A percentile compares a stretch with the other conserved stretches of the same genome.
phyloP scores from a whole-genome alignment of 2,113 vertebrate genomes.

The Gavialis gangeticus region DNA sequence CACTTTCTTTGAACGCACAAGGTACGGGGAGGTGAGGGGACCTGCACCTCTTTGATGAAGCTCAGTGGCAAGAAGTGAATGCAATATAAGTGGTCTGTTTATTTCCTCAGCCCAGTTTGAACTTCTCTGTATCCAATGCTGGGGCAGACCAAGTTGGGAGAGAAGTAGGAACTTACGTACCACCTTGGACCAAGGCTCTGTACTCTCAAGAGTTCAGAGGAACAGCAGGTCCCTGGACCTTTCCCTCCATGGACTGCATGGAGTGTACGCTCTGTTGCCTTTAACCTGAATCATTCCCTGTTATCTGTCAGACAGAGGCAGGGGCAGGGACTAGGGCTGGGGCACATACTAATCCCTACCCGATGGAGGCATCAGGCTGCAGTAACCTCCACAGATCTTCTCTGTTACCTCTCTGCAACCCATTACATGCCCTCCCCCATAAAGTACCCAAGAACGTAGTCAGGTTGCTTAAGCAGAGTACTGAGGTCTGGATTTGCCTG shows the following conservation, averaged over 20 bases:
- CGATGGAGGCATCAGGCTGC: background rate
- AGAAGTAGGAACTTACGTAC: accelerated
- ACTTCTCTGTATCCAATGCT: too few species aligned
- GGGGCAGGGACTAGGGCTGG: too few species aligned
- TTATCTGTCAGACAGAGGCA: too few species aligned
- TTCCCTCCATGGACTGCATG: too few species aligned
- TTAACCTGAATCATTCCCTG: too few species aligned
- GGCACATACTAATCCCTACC: too few species aligned
- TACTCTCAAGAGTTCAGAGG: too few species aligned
- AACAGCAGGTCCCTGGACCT: too few species aligned
- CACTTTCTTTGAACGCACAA: too few species aligned
- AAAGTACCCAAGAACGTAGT: background rate
- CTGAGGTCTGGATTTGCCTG: background rate
- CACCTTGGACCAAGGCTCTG: too few species aligned
- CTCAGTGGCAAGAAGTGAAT: background rate
- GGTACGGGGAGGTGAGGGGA: too few species aligned
- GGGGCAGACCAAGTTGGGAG: background rate
- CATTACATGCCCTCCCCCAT: background rate
- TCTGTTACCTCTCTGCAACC: background rate
- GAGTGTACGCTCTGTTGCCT: too few species aligned
- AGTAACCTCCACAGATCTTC: background rate
- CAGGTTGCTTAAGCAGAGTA: background rate
- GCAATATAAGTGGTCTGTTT: background rate
- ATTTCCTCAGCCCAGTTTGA: background rate
- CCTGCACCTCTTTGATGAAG: background rate